Base-by-base conservation (phyloP, 1,140 invertebrate species). In the Drosophila serrata region DNA sequence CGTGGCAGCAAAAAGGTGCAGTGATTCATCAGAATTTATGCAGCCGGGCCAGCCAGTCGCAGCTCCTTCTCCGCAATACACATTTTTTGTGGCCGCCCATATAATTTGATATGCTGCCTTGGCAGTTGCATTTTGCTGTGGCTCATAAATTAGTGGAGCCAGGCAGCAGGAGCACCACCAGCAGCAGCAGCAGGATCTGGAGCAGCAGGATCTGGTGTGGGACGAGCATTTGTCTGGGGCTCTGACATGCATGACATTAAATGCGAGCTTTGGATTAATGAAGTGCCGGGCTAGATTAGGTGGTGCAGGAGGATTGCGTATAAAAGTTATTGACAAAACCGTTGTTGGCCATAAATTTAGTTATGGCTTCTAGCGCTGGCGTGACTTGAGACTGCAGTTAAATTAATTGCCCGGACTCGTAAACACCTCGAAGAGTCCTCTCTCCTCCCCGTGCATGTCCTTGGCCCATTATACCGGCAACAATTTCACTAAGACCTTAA, bases 11-110 rank as follows among this genome's bases (percentile, higher is more conserved):
- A 57, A 55, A 68, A 60, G 82, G 63, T 84, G 84, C 84, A 90
- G 84, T 88, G 84, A 88, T 88, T 88, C 84, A 88, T 88, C 84
- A 90, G 85, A 88, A 88, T 90, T 88, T 88, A 88, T 88, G 85
- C 84, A 76, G 67, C 60, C 69, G 22, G 61, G 45, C 43, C 11
- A 74, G 39, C 17, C 33, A 68, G 13, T 27, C 13, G 22, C 37
- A 53, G 33, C 67, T 60, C n/a, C 35, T 43, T 13, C 45, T 13
- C 63, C 12, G 7, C n/a, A 24, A 8, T 42, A 48, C 67, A 59
- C 42, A 40, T 75, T 72, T 87, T 86, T 88, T 86, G 82, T 88
- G 84, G 84, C 76, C 82, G 84, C 82, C 75, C 79, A 86, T 86
- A 86, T 86, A 86, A 86, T 86, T 86, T 86, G 82, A 86, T 86